Percentiles rank a stretch among this genome's conserved stretches.
Evolutionary conservation across 2,888 invertebrate genomes (phyloP).

Genomic region (Eupithecia subumbrata): DNA sequence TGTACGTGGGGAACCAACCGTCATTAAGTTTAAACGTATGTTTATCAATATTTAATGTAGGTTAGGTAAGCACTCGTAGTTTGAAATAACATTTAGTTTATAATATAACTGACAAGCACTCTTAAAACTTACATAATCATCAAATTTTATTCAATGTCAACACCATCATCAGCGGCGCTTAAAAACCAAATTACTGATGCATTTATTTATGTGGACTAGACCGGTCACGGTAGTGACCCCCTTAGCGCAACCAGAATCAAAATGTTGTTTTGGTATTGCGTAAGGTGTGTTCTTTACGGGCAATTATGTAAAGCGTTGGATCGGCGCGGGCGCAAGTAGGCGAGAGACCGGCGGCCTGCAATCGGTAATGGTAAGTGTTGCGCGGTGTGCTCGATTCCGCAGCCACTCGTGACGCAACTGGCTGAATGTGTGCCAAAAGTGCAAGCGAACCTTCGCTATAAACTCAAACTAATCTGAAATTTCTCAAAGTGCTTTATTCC

Average conservation of each 20-base stretch:
- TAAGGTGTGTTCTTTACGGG: slow-evolving; percentile 76
- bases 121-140: slow-evolving; percentile 17
- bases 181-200: slow-evolving; percentile 36
- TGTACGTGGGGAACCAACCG: not conserved
- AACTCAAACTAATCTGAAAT: not conserved
- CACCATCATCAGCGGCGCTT: slow-evolving; percentile 22
- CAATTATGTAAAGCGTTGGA: slow-evolving; percentile 80
- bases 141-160: slow-evolving; percentile 40
- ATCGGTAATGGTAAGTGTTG: slow-evolving; percentile 79
- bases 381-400: slow-evolving; percentile 74
- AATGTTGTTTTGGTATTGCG: slow-evolving; percentile 74
- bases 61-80: not conserved
- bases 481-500: no score
- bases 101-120: not conserved
- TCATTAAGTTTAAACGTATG: not conserved
- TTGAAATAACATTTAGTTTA: no score
- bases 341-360: slow-evolving; percentile 59
- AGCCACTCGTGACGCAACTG: slow-evolving; percentile 64
- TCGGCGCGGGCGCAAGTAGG: slow-evolving; percentile 66
- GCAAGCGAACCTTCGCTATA: slow-evolving; percentile 68
- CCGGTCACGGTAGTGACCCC: slow-evolving; percentile 56
- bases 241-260: slow-evolving; percentile 69
- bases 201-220: slow-evolving; percentile 41
- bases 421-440: slow-evolving; percentile 81
- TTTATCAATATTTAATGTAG: not conserved